Evolutionary conservation across 2,797 vertebrate species (phyloP).

Genomic region (Pelochelys cantorii): DNA sequence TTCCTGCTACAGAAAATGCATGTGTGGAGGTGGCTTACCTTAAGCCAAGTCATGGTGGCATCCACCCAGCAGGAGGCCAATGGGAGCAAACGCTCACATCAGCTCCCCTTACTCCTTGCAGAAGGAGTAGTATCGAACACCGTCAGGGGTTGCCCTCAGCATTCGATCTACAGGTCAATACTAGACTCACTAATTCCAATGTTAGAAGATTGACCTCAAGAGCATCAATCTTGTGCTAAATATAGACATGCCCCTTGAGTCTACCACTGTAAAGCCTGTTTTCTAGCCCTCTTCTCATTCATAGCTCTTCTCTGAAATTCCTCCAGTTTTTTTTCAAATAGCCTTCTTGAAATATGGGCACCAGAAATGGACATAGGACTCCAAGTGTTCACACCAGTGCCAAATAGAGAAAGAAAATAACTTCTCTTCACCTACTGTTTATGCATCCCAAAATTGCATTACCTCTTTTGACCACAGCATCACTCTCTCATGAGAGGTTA

Average conservation of each 20-base stretch:
- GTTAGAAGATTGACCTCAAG: too few relatives aligned
- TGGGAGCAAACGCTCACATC: too few relatives aligned
- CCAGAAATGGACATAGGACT: neutral
- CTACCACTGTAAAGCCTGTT: neutral
- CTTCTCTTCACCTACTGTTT: neutral
- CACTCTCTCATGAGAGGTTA: neutral
- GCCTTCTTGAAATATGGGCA: neutral
- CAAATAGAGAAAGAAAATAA: neutral
- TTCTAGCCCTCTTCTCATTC: neutral
- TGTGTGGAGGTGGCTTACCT: too few relatives aligned
- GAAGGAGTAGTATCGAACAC: too few relatives aligned
- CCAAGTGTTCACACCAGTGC: neutral
- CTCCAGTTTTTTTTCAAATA: neutral
- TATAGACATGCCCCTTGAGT: neutral
- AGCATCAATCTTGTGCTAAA: too few relatives aligned
- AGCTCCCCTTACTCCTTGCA: too few relatives aligned
- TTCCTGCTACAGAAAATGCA: too few relatives aligned
- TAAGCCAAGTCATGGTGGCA: too few relatives aligned
- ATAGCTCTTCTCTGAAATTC: neutral
- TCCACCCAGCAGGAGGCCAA: too few relatives aligned
- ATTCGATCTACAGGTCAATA: too few relatives aligned
- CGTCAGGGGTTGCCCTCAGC: too few relatives aligned
- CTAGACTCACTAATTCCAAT: too few relatives aligned
- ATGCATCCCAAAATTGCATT: neutral
- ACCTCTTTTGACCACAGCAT: neutral